Conservation (phyloP, 53 echinoderm and acorn worm species). For the Antedon mediterranea region DNA sequence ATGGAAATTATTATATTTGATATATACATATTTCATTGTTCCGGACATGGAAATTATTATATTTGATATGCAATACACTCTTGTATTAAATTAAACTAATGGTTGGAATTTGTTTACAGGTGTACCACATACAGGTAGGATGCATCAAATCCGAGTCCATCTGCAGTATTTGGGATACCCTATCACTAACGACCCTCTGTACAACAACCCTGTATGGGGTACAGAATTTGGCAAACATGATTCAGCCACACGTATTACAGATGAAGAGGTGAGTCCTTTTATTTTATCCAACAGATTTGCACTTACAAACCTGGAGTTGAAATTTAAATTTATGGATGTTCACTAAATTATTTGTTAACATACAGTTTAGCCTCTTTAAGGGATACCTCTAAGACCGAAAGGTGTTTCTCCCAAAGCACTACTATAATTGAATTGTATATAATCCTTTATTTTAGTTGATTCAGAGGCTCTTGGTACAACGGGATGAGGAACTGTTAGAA, state of each 20-base stretch:
- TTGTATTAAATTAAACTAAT: background rate
- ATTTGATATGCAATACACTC: too few species aligned
- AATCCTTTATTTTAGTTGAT: conserved; percentile 28
- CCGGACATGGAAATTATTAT: too few species aligned
- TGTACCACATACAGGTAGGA: conserved; percentile 69
- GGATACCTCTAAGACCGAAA: too few species aligned
- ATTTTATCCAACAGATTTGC: too few species aligned
- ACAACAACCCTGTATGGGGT: conserved; percentile 80
- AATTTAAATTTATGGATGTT: too few species aligned
- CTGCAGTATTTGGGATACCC: conserved; percentile 80
- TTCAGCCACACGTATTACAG: conserved; percentile 10
- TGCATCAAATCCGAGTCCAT: conserved; percentile 90
- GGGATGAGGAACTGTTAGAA: conserved; percentile 25
- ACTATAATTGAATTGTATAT: background rate
- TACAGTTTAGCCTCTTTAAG: too few species aligned
- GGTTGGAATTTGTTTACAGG: conserved; percentile 32
- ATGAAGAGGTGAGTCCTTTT: conserved; percentile 50
- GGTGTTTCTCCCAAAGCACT: too few species aligned
- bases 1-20: too few species aligned
- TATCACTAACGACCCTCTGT: conserved; percentile 84
- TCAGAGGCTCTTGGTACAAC: conserved; percentile 47
- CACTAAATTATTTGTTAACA: too few species aligned
- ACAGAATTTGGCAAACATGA: conserved; percentile 45
- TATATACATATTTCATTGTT: too few species aligned
- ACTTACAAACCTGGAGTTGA: too few species aligned